Evolutionary conservation across 1,140 invertebrate species (phyloP).

Genomic region (Heliconius himera): DNA sequence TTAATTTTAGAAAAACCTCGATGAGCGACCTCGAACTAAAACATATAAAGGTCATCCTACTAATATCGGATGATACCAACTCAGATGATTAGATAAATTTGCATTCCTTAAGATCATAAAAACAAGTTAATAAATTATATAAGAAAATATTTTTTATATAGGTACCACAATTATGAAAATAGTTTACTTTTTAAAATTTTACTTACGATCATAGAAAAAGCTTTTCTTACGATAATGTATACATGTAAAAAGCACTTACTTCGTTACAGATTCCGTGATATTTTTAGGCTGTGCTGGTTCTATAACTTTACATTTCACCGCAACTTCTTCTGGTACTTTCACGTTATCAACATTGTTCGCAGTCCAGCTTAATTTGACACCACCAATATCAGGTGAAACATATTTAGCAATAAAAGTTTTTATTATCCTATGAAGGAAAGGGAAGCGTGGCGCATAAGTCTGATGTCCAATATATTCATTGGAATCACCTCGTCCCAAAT

Average conservation of each 20-base stretch:
- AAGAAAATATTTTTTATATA: background rate
- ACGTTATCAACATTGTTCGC: conserved; percentile 53
- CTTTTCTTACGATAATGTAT: background rate
- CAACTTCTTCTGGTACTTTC: conserved; percentile 53
- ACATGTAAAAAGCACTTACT: conserved; percentile 65
- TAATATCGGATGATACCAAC: conserved; percentile 31
- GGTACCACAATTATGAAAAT: background rate
- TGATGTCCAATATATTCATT: conserved; percentile 59
- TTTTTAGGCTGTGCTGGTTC: conserved; percentile 43
- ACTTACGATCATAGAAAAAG: too few relatives aligned
- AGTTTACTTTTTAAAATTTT: too few relatives aligned
- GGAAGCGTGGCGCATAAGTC: conserved; percentile 65
- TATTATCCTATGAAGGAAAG: conserved; percentile 64
- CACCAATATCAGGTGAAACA: conserved; percentile 58
- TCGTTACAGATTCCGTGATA: conserved; percentile 54
- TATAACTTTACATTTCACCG: conserved; percentile 64
- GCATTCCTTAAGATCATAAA: conserved; percentile 34
- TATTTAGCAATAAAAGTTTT: conserved; percentile 58
- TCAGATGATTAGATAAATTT: conserved; percentile 23
- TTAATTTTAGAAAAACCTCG: conserved; percentile 45
- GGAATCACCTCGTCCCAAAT: conserved; percentile 59
- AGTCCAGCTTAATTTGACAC: conserved; percentile 56
- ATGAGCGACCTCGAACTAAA: conserved; percentile 47
- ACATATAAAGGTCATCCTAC: conserved; percentile 44
- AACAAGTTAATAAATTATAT: conserved; percentile 26